Percentiles rank a stretch among this genome's conserved stretches.
phyloP scores from a whole-genome alignment of 2,113 vertebrate species.

The Callionymus lyra region DNA sequence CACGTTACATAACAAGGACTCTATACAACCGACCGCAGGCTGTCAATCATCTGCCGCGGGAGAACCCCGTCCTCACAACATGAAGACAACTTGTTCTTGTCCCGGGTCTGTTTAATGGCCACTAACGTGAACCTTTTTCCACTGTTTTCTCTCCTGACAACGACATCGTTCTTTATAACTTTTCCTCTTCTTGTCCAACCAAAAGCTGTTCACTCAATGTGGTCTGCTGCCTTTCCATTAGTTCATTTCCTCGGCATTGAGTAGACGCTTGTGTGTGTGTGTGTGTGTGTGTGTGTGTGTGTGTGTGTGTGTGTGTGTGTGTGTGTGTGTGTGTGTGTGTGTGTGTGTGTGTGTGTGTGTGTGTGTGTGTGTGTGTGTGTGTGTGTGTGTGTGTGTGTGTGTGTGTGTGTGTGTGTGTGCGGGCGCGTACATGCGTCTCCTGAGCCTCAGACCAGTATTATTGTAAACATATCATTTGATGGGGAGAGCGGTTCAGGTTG shows the following conservation, averaged over 20 bases:
- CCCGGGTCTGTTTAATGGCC: constrained; percentile 31
- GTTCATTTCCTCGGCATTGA: constrained; percentile 41
- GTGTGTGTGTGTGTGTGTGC: constrained; percentile 5
- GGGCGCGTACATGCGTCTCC: constrained; percentile 42
- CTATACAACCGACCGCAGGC: constrained; percentile 1
- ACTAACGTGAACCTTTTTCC: constrained; percentile 1
- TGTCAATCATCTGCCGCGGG: constrained; percentile 30
- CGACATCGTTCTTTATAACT: no score
- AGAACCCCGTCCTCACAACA: constrained; percentile 47
- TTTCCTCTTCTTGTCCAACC: background rate
- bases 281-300: constrained; percentile 29
- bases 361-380: no score
- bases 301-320: constrained; percentile 30
- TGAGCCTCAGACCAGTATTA: constrained; percentile 62
- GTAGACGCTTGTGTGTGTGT: constrained; percentile 6
- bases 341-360: constrained; percentile 22
- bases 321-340: constrained; percentile 30
- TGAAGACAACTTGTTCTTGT: constrained; percentile 35
- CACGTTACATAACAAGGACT: constrained; percentile 40
- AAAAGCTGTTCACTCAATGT: constrained; percentile 40
- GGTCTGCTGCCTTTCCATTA: constrained; percentile 47
- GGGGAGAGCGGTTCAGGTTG: constrained; percentile 69
- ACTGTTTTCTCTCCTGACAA: constrained; percentile 4
- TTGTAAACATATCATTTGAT: constrained; percentile 76
- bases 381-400: constrained; percentile 6